Conservation (phyloP, 2,888 invertebrate genomes). For the Axea sp. region DNA sequence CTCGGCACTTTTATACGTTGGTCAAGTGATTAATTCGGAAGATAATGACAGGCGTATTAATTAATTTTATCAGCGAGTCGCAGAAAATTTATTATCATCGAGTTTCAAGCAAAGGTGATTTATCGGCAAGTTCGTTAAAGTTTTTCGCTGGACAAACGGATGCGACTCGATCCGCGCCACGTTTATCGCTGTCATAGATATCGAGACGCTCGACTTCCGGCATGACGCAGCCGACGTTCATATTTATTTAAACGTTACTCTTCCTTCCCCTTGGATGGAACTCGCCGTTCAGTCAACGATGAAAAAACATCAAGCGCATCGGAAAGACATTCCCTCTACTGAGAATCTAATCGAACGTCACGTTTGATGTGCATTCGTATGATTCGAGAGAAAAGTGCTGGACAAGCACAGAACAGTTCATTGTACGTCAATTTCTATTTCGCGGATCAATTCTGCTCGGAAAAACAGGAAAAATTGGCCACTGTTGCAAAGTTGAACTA, state of each 20-base stretch:
- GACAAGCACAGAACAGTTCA: neutral
- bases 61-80: slow-evolving; percentile 13
- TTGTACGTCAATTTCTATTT: neutral
- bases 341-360: slow-evolving; percentile 17
- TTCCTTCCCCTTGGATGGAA: slow-evolving; percentile 13
- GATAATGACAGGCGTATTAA: neutral
- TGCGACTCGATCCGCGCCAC: slow-evolving; percentile 12
- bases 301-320: slow-evolving; percentile 10
- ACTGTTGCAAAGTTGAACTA: too few relatives aligned
- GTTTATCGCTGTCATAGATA: slow-evolving; percentile 32
- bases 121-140: slow-evolving; percentile 10
- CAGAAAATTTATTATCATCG: neutral
- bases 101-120: slow-evolving; percentile 17
- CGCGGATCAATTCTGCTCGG: neutral
- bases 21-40: neutral
- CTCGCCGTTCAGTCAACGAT: slow-evolving; percentile 3
- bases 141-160: slow-evolving; percentile 8
- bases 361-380: slow-evolving; percentile 1
- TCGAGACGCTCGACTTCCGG: slow-evolving; percentile 14
- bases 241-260: slow-evolving; percentile 24
- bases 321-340: neutral
- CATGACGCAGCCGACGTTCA: slow-evolving; percentile 14
- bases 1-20: too few relatives aligned
- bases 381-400: too few relatives aligned
- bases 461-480: too few relatives aligned